Conservation (phyloP, 2,113 vertebrate species). For the Peromyscus californicus region DNA sequence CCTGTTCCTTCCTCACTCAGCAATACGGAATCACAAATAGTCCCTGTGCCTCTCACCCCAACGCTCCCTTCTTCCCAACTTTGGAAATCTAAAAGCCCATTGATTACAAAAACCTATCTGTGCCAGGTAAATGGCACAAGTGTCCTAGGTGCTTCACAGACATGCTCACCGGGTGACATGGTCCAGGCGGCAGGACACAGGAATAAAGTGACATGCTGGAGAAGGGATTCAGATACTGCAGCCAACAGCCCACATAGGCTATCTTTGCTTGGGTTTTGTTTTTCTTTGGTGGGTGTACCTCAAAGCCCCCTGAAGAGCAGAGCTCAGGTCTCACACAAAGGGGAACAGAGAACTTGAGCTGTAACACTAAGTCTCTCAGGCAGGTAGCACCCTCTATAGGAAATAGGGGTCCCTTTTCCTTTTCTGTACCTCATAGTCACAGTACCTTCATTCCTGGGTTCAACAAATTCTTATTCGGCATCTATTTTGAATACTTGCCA, state of each 20-base stretch:
- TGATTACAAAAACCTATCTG: background rate
- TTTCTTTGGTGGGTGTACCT: background rate
- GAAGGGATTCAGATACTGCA: background rate
- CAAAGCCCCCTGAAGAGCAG: background rate
- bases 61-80: background rate
- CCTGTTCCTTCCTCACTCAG: background rate
- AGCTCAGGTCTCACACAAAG: background rate
- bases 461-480: background rate
- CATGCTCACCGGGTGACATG: background rate
- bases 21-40: background rate
- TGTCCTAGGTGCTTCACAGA: background rate
- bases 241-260: background rate
- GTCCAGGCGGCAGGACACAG: background rate
- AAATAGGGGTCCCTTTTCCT: background rate
- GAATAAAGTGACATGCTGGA: rapidly evolving
- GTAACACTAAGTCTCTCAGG: background rate
- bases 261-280: background rate
- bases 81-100: background rate
- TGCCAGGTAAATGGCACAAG: background rate
- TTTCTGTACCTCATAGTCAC: background rate
- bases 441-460: background rate
- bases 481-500: background rate
- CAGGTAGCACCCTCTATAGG: background rate
- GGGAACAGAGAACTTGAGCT: background rate
- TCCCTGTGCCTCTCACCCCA: background rate